Evolutionary conservation across 2,888 invertebrate genomes (phyloP), one percentile per base, ranked within the genome.

Genomic region (Lycocerus yunnanus): DNA sequence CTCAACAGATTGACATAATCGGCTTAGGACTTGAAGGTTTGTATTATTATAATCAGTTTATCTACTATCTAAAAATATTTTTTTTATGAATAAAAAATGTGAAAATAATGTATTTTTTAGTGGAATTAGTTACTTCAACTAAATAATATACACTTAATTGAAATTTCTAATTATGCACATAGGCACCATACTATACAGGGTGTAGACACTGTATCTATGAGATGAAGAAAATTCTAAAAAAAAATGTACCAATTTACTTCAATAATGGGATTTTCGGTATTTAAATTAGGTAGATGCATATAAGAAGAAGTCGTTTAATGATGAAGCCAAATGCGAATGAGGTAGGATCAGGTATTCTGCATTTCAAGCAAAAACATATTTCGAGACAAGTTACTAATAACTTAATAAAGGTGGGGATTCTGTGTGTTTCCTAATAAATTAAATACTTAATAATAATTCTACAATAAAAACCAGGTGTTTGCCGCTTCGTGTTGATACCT

Each of bases 1-100:
- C 61, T 66, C 66, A 66, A 60, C 72, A 74, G 75, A 76, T 77
- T 76, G 77, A 77, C 77, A 77, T 77, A 77, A 77, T 77, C 77
- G 72, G 74, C 77, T 77, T 77, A 77, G 20, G 69, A 60, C 69
- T 72, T 59, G 69, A 67, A 72, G 70, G 58, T 72, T 77, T 73
- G 68, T 71, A 68, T 71, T 76, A 59, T 66, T 16, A 15, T 77
- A 77, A 77, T 76, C 77, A 72, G 77, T 77, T 77, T 76, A 77
- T 77, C 77, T 70, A 71, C 68, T 71, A 72, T 75, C 67, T 16
- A 71, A 61, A 73, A 69, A 58, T 21, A 70, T 58, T 69, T 68
- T 71, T 27, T 11, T 16, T 3, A 27, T 58, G 58, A 59, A 16
- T 15, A 59, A 59, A 68, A 68, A 59, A 68, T 13, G 11, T 6